These are phyloP conservation scores for Micropterix aruncella DNA, from an alignment of 2,888 invertebrate species.

Conservation along the genomic window DNA sequence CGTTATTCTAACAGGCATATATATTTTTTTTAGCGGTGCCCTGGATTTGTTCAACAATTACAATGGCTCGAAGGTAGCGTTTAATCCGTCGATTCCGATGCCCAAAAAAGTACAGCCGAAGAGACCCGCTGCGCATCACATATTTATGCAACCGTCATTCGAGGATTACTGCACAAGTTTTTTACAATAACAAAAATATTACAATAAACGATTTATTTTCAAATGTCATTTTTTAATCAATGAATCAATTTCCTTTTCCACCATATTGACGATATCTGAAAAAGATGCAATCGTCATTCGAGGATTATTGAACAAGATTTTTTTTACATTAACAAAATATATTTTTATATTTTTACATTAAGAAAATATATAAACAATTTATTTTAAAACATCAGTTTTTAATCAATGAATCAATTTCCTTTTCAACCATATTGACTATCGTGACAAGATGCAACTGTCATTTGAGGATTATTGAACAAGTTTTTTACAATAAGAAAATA, in stretches of 20 bases:
- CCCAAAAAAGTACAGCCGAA: conserved; percentile 34
- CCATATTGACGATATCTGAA: not conserved
- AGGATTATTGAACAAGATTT: not conserved
- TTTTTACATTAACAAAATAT: not conserved
- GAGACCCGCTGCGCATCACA: conserved; percentile 18
- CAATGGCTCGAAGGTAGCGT: conserved; percentile 56
- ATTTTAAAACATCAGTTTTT: too few relatives aligned
- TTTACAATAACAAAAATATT: conserved; percentile 16
- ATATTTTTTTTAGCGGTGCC: conserved; percentile 41
- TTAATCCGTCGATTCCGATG: conserved; percentile 58
- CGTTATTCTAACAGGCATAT: too few relatives aligned
- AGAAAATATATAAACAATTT: not conserved
- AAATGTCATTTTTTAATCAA: not conserved
- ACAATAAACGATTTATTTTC: not conserved
- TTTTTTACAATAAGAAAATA: too few relatives aligned
- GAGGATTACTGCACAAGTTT: conserved; percentile 27
- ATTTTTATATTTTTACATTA: too few relatives aligned
- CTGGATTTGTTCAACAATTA: conserved; percentile 47
- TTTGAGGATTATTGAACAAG: not conserved
- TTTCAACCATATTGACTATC: not conserved
- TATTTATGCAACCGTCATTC: conserved; percentile 30
- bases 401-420: not conserved
- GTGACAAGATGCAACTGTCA: not conserved
- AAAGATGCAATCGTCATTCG: not conserved
- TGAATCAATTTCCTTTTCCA: not conserved